phyloP scores from a whole-genome alignment of 23 tunicate species.

The Diplosoma virens region DNA sequence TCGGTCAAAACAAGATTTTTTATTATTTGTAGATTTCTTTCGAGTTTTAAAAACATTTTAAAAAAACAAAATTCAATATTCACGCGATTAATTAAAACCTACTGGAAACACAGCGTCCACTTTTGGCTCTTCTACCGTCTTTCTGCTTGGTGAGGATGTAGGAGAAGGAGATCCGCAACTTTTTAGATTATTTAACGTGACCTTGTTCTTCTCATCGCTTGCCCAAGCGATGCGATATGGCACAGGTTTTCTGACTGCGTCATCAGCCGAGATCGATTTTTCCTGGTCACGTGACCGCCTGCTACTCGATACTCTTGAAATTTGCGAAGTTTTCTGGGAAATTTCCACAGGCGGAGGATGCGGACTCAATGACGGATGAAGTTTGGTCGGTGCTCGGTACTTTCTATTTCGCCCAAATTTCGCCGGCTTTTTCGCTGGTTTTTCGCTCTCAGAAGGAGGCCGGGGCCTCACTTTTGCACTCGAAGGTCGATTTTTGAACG shows the following conservation, averaged over 20 bases:
- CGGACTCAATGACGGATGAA: constrained; percentile 40
- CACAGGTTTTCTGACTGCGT: background rate
- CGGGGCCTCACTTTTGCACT: constrained; percentile 1
- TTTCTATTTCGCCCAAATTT: constrained; percentile 46
- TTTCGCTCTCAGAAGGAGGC: background rate
- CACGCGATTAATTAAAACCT: too few relatives aligned
- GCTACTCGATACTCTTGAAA: background rate
- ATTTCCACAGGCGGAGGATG: constrained; percentile 48
- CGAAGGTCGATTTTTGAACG: background rate
- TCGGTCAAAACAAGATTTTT: too few relatives aligned
- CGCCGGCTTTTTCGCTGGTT: background rate
- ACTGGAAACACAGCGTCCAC: too few relatives aligned
- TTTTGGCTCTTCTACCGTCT: background rate
- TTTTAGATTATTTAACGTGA: constrained; percentile 75
- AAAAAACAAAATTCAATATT: too few relatives aligned
- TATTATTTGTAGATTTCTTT: too few relatives aligned
- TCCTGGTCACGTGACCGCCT: background rate
- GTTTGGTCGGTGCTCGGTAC: constrained; percentile 42
- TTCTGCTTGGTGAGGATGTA: background rate
- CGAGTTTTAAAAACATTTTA: too few relatives aligned
- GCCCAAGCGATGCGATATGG: constrained; percentile 54
- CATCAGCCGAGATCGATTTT: background rate
- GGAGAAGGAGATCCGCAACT: constrained; percentile 45
- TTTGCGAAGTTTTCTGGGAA: background rate
- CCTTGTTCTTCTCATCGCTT: constrained; percentile 24